Base-by-base conservation (phyloP, 2,888 invertebrate species). In the Baronia brevicornis region DNA sequence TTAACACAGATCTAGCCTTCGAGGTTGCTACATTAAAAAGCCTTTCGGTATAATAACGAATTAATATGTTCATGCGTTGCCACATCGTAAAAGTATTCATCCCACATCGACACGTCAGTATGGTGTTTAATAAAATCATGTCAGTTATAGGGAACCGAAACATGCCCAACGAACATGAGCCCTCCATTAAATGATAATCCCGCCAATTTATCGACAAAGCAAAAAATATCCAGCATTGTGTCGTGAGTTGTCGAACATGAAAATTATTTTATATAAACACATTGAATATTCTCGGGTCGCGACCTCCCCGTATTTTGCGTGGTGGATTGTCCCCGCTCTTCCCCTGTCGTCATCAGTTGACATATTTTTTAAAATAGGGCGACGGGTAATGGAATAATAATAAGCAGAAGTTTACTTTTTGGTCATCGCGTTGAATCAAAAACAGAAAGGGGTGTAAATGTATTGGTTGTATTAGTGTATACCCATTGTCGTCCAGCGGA, bases 101-200 rank as follows among this genome's bases (percentile, higher is more conserved):
- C 51, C 59, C 60, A 54, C 61, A 51, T 48, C 51, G 52, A 57
- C 64, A 61, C 64, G 62, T 65, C 60, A 63, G 72, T 78, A 71
- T 67, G 65, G 63, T 63, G 69, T 73, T 58, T 80, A 82, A 79
- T 82, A 79, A 80, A 82, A 79, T 80, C 77, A 78, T 59, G 77
- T 68, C 79, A 78, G 69, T 80, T 72, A 73, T 75, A 79, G 73
- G 71, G 70, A 69, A 77, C 69, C 66, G 65, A 70, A 73, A 77
- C 78, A 72, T 72, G 73, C 69, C 74, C 71, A 62, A 59, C 70
- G 67, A 74, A 82, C 80, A 82, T 75, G 82, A 82, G 79, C 82
- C 82, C 79, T 78, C 79, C 82, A 82, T 82, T 84, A 82, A 80
- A 80, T 78, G 79, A 80, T 84, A 84, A 84, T 84, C 82, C 82